phyloP scores from a whole-genome alignment of 1,140 invertebrate genomes.

The Doryteuthis pealeii region DNA sequence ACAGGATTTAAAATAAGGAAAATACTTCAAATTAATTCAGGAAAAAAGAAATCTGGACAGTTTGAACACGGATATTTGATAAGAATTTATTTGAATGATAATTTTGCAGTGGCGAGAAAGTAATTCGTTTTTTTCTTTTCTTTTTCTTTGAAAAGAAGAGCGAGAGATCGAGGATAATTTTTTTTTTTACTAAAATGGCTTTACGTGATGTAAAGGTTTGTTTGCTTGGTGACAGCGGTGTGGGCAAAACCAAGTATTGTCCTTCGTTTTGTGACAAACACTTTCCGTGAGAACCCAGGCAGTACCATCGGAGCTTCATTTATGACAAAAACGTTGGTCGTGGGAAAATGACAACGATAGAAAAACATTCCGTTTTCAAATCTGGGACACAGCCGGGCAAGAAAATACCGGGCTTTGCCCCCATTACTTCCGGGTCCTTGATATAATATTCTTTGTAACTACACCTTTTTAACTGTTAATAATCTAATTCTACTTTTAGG shows the following conservation, averaged over 20 bases:
- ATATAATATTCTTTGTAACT: slow-evolving; percentile 25
- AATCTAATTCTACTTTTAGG: background rate
- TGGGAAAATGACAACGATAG: slow-evolving; percentile 38
- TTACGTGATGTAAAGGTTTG: slow-evolving; percentile 55
- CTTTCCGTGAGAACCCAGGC: slow-evolving; percentile 56
- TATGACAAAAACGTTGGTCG: slow-evolving; percentile 60
- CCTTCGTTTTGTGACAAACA: slow-evolving; percentile 59
- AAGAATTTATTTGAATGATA: too few relatives aligned
- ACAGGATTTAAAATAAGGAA: too few relatives aligned
- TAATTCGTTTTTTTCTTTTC: too few relatives aligned
- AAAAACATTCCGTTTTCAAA: slow-evolving; percentile 59
- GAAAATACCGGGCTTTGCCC: slow-evolving; percentile 62
- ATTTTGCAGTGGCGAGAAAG: too few relatives aligned
- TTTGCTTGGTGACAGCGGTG: slow-evolving; percentile 56
- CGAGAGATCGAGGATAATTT: too few relatives aligned
- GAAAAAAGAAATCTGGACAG: too few relatives aligned
- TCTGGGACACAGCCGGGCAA: slow-evolving; percentile 90
- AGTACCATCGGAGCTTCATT: slow-evolving; percentile 63
- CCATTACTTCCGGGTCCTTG: background rate
- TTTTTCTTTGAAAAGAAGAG: too few relatives aligned
- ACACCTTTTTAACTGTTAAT: background rate
- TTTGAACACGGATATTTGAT: too few relatives aligned
- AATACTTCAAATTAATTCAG: too few relatives aligned
- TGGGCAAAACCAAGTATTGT: slow-evolving; percentile 62
- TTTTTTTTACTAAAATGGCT: slow-evolving; percentile 25